Evolutionary conservation across 2,888 invertebrate genomes (phyloP).

Genomic region (Steinernema carpocapsae): DNA sequence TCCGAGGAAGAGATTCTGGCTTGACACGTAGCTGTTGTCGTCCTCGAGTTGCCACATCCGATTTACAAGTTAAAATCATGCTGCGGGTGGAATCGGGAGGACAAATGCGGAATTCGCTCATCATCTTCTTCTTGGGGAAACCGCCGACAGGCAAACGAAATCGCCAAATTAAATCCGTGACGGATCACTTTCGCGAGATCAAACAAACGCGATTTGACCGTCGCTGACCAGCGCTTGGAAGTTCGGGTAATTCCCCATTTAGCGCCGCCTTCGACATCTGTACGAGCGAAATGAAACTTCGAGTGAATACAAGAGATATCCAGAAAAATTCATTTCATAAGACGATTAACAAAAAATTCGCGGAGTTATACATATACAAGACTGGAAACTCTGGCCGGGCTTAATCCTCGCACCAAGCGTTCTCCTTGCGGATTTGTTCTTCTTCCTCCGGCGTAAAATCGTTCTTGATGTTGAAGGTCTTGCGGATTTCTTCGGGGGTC

Average conservation of each 20-base stretch:
- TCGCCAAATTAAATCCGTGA: conserved; percentile 30
- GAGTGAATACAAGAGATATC: too few species aligned
- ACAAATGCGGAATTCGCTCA: not conserved
- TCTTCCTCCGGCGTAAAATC: conserved; percentile 84
- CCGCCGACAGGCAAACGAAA: not conserved
- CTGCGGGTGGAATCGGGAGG: not conserved
- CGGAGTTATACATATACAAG: too few species aligned
- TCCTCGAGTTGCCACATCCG: too few species aligned
- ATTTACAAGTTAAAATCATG: too few species aligned
- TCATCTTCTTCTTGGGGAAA: not conserved
- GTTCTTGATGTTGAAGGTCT: conserved; percentile 74
- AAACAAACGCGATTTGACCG: not conserved
- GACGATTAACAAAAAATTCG: too few species aligned
- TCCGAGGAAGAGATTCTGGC: not conserved
- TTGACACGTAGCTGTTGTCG: too few species aligned
- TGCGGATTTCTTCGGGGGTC: conserved; percentile 73
- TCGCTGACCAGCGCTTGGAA: not conserved
- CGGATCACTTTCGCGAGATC: conserved; percentile 17
- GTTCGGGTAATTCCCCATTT: not conserved
- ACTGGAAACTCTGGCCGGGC: too few species aligned
- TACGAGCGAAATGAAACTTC: too few species aligned
- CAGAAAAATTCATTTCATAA: too few species aligned
- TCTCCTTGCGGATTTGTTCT: conserved; percentile 75
- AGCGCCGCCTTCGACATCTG: too few species aligned
- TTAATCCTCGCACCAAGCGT: conserved; percentile 68